Evolutionary conservation across 2,797 vertebrate species (phyloP), one percentile per base, ranked within the genome.

Genomic region (Coregonus suidteri): DNA sequence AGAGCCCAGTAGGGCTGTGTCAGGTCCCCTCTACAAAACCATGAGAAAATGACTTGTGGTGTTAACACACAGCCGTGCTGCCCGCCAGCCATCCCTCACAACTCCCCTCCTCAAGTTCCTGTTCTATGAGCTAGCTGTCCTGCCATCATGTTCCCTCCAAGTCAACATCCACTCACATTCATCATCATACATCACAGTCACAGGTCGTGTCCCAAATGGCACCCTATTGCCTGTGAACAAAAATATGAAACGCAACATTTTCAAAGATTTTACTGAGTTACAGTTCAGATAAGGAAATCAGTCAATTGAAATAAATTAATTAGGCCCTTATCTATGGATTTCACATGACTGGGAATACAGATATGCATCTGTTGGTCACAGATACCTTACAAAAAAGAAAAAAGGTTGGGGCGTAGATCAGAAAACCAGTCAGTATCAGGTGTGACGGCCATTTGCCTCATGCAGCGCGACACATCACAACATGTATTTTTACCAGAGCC

Each of bases 41-140:
- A 71, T 35, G 67, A 64, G 34, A 64, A 74, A 56, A 75, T 62
- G 13, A 47, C 73, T 35, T 37, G 56, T 52, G 51, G 64, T 25
- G 14, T 53, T 53, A 70, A 71, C 54, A 71, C 54, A 65, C 13
- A 37, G 68, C 64, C 9, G 9, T 31, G 64, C 35, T 35, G 35
- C 16, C 54, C 34, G 16, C 64, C 72, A 74, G 35, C 37, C 16
- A 41, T 34, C 35, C 65, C n/a, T 18, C 18, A 18, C 70, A 59
- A 59, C 41, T 47, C 9, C 41, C 41, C 2, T 47, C 41, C 41
- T 47, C 41, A 9, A 1, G 11, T 15, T 16, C 64, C 25, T 66
- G 64, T 20, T 59, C 16, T 18, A 18, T 34, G 64, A 66, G 30
- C 18, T 7, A 11, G 41, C 41, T 0, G 41, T 13, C 41, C 9